These are phyloP conservation scores for Drosophila dives DNA, from an alignment of 2,888 invertebrate genomes.

Conservation along the genomic window DNA sequence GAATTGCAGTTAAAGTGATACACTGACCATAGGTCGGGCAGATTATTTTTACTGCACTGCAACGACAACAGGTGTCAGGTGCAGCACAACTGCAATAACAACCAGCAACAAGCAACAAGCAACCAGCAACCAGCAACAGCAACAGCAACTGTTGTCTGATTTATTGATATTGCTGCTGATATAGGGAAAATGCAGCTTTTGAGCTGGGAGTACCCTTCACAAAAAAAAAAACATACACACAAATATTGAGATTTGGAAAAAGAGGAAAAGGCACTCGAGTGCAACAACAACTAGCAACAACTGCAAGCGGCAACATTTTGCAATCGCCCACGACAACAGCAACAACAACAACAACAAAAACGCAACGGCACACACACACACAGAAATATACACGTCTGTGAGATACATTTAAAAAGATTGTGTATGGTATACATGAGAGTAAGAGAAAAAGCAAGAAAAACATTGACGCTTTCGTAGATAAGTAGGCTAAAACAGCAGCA, in stretches of 20 bases:
- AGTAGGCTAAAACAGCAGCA: conserved; percentile 44
- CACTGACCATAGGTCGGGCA: conserved; percentile 27
- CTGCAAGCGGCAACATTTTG: conserved; percentile 41
- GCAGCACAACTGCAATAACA: conserved; percentile 12
- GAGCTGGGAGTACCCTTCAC: conserved; percentile 42
- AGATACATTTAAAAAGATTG: conserved; percentile 29
- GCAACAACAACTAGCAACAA: conserved; percentile 37
- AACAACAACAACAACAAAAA: background rate
- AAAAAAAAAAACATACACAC: background rate
- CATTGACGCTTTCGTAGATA: conserved; percentile 49
- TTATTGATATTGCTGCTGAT: conserved; percentile 37
- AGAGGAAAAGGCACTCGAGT: conserved; percentile 56
- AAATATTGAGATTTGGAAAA: conserved; percentile 30
- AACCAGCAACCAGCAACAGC: conserved; percentile 14
- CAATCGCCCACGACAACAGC: conserved; percentile 49
- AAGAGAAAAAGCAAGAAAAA: conserved; percentile 41
- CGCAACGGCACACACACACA: background rate
- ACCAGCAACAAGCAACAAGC: conserved; percentile 2
- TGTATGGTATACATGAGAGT: conserved; percentile 25
- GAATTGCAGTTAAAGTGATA: conserved; percentile 45
- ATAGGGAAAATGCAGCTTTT: conserved; percentile 10
- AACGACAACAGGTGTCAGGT: conserved; percentile 25
- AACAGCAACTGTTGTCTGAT: conserved; percentile 20
- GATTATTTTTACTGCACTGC: conserved; percentile 31
- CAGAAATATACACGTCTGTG: conserved; percentile 10